Base-by-base conservation (phyloP, 1,140 invertebrate species). In the Ostrea edulis region DNA sequence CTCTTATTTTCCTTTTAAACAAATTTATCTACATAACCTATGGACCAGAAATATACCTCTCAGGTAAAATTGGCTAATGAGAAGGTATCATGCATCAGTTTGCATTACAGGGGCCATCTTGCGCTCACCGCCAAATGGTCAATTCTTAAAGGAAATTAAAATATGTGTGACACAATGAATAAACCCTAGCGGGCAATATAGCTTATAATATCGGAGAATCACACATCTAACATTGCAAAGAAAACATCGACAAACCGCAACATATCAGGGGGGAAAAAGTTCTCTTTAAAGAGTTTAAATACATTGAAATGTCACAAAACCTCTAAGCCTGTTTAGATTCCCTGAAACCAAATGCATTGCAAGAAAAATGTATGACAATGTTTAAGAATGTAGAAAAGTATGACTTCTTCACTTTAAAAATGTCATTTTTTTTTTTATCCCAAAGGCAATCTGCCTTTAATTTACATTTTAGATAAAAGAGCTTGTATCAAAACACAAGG, bases 61-160 rank as follows among this genome's bases (percentile, higher is more conserved):
- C 55, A 62, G 55, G 55, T 62, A 62, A 62, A 62, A 62, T n/a
- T n/a, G n/a, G 58, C 14, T 62, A 62, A 62, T 62, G 58, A 62
- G 58, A 9, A 62, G 14, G 58, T n/a, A 62, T 25, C 22, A n/a
- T 68, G 65, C 20, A 22, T 25, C 3, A 25, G n/a, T 22, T 68
- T 22, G n/a, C 3, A 62, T n/a, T 7, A 62, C 58, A 62, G 58
- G n/a, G 58, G n/a, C 8, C 3, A 12, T 62, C 58, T n/a, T 62
- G 5, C n/a, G 9, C 22, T n/a, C n/a, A n/a, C 5, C 65, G 7
- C 20, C 20, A 25, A 68, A 25, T 5, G 65, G n/a, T n/a, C 65
- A 68, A 25, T 25, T 9, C 22, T 68, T 3, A 12, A 25, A 71
- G 14, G 14, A 2, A 71, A 12, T 11, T 9, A 71, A 44, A 29